These are phyloP conservation scores for Eulimnadia texana DNA, from an alignment of 1,140 invertebrate species.

Conservation along the genomic window DNA sequence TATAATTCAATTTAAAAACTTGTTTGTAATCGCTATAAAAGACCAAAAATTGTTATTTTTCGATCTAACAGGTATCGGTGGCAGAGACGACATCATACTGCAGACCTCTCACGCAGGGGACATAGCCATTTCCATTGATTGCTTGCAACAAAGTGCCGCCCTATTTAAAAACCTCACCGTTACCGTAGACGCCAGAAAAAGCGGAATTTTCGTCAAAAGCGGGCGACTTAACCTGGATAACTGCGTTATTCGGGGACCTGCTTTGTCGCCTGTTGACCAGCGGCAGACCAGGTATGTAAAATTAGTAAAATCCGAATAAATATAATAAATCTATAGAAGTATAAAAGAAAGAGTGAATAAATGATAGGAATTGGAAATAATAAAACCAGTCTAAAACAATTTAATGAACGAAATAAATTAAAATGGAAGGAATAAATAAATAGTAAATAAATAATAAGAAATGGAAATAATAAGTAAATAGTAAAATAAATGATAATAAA, in stretches of 20 bases:
- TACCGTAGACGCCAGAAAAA: not conserved
- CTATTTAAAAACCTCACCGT: constrained; percentile 1
- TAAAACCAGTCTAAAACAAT: too few species aligned
- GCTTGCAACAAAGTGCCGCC: not conserved
- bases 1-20: too few species aligned
- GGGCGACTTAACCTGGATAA: not conserved
- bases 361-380: too few species aligned
- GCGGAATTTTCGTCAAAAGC: not conserved
- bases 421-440: too few species aligned
- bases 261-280: not conserved
- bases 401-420: too few species aligned
- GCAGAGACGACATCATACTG: not conserved
- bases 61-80: not conserved
- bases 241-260: not conserved
- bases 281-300: too few species aligned
- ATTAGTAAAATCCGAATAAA: too few species aligned
- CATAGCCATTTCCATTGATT: not conserved
- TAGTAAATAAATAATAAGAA: too few species aligned
- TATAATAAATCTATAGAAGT: too few species aligned
- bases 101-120: not conserved
- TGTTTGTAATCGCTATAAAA: not conserved
- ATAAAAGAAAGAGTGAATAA: too few species aligned
- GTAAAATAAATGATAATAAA: too few species aligned
- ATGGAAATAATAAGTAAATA: too few species aligned
- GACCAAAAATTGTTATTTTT: not conserved